These are phyloP conservation scores for Notocelia uddmanniana DNA, from an alignment of 2,888 invertebrate genomes.

Conservation along the genomic window DNA sequence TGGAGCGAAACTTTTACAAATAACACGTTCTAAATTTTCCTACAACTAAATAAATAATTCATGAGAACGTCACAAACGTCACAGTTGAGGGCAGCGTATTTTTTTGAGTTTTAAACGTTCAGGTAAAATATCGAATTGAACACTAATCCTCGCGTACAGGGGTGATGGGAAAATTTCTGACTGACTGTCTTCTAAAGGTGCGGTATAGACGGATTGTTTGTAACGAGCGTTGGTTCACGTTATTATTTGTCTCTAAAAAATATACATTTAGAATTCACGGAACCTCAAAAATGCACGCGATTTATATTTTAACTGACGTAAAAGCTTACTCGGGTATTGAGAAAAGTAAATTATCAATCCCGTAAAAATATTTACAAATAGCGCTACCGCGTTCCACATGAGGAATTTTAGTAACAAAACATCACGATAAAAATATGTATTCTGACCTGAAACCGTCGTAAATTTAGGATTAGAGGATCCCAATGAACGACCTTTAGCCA, in stretches of 20 bases:
- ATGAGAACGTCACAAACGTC: slow-evolving; percentile 47
- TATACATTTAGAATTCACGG: not conserved
- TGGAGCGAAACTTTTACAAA: slow-evolving; percentile 33
- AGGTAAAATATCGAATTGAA: slow-evolving; percentile 51
- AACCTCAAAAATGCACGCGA: not conserved
- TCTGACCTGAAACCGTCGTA: slow-evolving; percentile 53
- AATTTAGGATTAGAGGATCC: slow-evolving; percentile 59
- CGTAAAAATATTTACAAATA: not conserved
- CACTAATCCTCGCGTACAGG: slow-evolving; percentile 51
- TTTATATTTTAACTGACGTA: not conserved
- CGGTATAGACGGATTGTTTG: slow-evolving; percentile 43
- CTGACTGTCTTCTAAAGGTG: slow-evolving; percentile 50
- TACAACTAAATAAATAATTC: slow-evolving; percentile 40
- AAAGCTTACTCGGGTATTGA: not conserved
- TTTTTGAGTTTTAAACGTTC: slow-evolving; percentile 50
- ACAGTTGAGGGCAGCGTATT: slow-evolving; percentile 53
- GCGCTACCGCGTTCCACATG: slow-evolving; percentile 33
- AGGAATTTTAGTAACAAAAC: slow-evolving; percentile 37
- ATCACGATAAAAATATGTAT: slow-evolving; percentile 39
- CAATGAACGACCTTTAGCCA: slow-evolving; percentile 54
- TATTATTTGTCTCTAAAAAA: not conserved
- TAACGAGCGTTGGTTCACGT: slow-evolving; percentile 30
- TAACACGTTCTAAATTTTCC: slow-evolving; percentile 26
- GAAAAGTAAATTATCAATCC: not conserved
- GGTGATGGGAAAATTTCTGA: slow-evolving; percentile 56